phyloP scores from a whole-genome alignment of 2,797 vertebrate species.

The Catostomus latipinnis region DNA sequence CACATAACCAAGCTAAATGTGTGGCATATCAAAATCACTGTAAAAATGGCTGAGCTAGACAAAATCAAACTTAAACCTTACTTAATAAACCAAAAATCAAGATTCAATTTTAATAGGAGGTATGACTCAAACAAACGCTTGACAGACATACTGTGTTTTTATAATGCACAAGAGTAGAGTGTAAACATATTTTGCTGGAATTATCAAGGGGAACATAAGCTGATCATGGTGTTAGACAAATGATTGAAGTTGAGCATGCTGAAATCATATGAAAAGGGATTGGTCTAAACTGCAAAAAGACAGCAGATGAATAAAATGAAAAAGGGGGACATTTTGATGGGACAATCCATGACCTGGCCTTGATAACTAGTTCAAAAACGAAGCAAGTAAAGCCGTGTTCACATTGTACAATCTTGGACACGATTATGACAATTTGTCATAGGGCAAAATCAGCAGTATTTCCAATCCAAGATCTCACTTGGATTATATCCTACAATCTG shows the following conservation, averaged over 20 bases:
- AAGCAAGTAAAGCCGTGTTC: no score
- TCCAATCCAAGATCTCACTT: no score
- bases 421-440: no score
- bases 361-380: background rate
- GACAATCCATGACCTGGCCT: background rate
- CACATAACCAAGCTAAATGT: slow-evolving; percentile 47
- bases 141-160: background rate
- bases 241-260: slow-evolving; percentile 25
- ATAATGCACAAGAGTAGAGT: background rate
- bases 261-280: slow-evolving; percentile 13
- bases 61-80: background rate
- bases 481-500: no score
- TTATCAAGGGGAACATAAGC: slow-evolving; percentile 33
- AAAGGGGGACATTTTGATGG: no score
- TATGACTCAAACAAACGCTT: no score
- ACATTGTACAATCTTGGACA: no score
- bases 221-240: slow-evolving; percentile 42
- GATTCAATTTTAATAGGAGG: background rate
- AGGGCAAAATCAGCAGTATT: no score
- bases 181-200: slow-evolving; percentile 21
- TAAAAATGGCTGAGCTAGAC: background rate
- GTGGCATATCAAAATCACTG: background rate
- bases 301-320: no score
- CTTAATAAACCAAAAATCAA: background rate
- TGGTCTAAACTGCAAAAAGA: background rate